A percentile compares a stretch with the other conserved stretches of the same genome.
Conservation (phyloP, 2,888 invertebrate species). For the Lasioglossum morio region DNA sequence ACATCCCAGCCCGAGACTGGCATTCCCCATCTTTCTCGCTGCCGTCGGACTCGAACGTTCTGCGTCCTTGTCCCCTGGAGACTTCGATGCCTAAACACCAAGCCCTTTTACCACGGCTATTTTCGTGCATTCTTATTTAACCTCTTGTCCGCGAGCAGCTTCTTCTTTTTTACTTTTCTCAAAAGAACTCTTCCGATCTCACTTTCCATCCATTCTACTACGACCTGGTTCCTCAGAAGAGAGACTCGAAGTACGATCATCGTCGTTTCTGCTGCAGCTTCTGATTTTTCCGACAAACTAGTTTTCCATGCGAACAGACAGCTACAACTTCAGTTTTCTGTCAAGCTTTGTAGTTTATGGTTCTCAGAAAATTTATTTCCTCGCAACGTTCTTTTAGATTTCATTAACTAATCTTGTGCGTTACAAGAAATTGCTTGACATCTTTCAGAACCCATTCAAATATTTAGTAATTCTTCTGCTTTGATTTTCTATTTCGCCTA, state of each 20-base stretch:
- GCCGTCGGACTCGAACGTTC: background rate
- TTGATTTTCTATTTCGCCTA: too few relatives aligned
- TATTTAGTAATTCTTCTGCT: too few relatives aligned
- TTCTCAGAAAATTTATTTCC: too few relatives aligned
- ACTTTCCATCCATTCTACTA: background rate
- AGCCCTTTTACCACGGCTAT: background rate
- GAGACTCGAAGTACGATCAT: background rate
- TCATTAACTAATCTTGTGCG: too few relatives aligned
- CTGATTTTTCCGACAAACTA: too few relatives aligned
- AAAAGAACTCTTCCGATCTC: background rate
- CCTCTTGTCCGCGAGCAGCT: background rate
- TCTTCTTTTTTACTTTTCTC: background rate
- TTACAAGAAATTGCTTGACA: too few relatives aligned
- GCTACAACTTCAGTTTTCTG: background rate
- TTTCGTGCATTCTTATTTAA: constrained; percentile 2
- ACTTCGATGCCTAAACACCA: constrained; percentile 29
- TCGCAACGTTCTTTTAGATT: too few relatives aligned
- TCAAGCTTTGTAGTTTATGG: background rate
- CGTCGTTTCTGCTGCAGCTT: background rate
- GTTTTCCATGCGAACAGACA: too few relatives aligned
- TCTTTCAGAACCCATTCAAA: too few relatives aligned
- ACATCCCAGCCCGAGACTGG: constrained; percentile 12
- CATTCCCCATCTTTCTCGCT: constrained; percentile 20
- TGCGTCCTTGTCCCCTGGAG: background rate
- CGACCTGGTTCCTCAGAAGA: background rate